A percentile compares a stretch with the other conserved stretches of the same genome.
These are phyloP conservation scores for Thelaira solivaga DNA, from an alignment of 2,888 invertebrate species.

Conservation along the genomic window DNA sequence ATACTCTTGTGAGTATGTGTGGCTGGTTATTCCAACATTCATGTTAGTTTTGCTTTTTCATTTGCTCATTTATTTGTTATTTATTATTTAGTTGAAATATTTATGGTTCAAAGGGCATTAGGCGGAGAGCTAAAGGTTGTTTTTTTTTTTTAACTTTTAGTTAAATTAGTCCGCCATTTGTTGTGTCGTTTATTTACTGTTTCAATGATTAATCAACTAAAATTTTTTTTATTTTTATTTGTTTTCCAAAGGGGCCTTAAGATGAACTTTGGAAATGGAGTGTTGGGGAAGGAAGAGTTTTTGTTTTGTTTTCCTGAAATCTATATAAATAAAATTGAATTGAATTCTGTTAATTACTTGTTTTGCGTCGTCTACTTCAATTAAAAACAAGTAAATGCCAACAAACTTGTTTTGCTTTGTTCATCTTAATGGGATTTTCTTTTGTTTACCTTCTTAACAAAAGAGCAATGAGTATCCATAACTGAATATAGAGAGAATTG, in stretches of 20 bases:
- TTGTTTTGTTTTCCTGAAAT: too few species aligned
- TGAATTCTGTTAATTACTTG: too few species aligned
- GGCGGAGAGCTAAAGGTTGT: background rate
- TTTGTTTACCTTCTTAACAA: too few species aligned
- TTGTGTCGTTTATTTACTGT: constrained; percentile 17
- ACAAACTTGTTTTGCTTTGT: too few species aligned
- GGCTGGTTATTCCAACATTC: background rate
- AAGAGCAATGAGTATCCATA: too few species aligned
- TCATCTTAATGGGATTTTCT: too few species aligned
- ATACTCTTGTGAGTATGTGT: background rate
- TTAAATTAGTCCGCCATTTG: constrained; percentile 34
- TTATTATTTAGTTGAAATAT: background rate
- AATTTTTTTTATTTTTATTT: constrained; percentile 41
- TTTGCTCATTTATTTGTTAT: background rate
- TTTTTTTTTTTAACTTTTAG: background rate
- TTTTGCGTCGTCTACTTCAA: too few species aligned
- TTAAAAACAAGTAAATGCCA: too few species aligned
- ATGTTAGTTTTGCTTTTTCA: background rate
- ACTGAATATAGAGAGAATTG: too few species aligned
- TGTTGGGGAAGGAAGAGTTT: too few species aligned
- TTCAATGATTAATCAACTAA: constrained; percentile 57
- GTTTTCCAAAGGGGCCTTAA: constrained; percentile 15
- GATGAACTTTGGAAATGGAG: background rate
- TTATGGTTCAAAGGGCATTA: background rate
- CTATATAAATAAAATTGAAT: too few species aligned